These are phyloP conservation scores for Phortica magna DNA, from an alignment of 2,888 invertebrate species.

Conservation along the genomic window DNA sequence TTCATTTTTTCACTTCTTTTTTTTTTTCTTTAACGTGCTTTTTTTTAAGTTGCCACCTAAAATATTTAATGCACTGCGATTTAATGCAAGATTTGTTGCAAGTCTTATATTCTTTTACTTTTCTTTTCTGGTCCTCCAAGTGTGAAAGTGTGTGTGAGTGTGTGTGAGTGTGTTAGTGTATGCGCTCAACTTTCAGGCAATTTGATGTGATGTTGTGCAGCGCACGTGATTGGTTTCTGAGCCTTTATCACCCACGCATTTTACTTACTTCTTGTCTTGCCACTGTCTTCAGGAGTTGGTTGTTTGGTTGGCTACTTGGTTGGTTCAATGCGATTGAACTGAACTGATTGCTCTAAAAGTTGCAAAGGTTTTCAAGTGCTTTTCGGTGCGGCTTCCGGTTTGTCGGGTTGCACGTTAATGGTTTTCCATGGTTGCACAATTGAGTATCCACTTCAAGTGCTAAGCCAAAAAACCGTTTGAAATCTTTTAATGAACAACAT, in stretches of 20 bases:
- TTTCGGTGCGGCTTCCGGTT: background rate
- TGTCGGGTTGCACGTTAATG: background rate
- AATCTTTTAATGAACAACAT: background rate
- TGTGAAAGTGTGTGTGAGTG: too few species aligned
- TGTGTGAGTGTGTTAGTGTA: too few species aligned
- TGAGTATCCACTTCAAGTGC: slow-evolving; percentile 14
- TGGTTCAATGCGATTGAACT: too few species aligned
- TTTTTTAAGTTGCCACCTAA: background rate
- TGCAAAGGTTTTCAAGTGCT: slow-evolving; percentile 19
- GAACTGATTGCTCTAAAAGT: slow-evolving; percentile 7
- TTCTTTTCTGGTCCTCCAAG: background rate
- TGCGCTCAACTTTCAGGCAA: background rate
- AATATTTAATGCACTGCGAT: slow-evolving; percentile 30
- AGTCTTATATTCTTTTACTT: background rate
- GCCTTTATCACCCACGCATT: too few species aligned
- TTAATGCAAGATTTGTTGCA: slow-evolving; percentile 33
- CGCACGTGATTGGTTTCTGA: background rate
- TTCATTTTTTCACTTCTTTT: background rate
- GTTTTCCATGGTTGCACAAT: slow-evolving; percentile 9
- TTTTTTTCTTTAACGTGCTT: background rate
- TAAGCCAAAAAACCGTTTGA: slow-evolving; percentile 5
- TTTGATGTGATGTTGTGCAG: background rate
- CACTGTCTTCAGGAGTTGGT: too few species aligned
- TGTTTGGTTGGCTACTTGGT: too few species aligned
- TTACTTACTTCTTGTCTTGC: too few species aligned